Conservation (phyloP, 2,888 invertebrate genomes). For the Thyatira batis region DNA sequence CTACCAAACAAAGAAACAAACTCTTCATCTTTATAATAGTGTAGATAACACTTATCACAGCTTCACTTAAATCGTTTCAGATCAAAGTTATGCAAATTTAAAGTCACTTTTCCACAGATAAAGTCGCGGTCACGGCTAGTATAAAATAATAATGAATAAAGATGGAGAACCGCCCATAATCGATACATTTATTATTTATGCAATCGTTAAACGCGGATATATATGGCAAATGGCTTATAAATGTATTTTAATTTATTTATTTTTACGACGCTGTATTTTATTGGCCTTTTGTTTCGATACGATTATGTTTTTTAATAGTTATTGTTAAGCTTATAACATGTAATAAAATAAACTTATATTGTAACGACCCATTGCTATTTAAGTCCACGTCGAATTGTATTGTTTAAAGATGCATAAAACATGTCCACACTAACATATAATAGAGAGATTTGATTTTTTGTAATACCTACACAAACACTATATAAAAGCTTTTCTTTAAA, state of each 20-base stretch:
- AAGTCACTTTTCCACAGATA: too few species aligned
- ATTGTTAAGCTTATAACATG: not conserved
- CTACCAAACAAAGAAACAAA: too few species aligned
- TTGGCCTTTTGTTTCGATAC: not conserved
- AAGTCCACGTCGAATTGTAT: not conserved
- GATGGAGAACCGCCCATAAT: conserved; percentile 22
- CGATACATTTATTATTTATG: conserved; percentile 30
- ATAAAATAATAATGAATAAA: conserved; percentile 42
- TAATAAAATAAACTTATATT: too few species aligned
- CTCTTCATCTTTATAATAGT: too few species aligned
- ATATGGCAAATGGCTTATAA: not conserved
- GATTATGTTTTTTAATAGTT: not conserved
- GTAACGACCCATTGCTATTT: not conserved
- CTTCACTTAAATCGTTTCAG: too few species aligned
- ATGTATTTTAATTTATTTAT: conserved; percentile 5
- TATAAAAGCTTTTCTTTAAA: too few species aligned
- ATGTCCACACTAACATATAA: too few species aligned
- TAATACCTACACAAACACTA: too few species aligned
- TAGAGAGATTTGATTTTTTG: too few species aligned
- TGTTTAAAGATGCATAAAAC: not conserved
- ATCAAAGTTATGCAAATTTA: too few species aligned
- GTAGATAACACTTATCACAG: too few species aligned
- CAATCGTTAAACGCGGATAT: conserved; percentile 9
- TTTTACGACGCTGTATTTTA: conserved; percentile 7
- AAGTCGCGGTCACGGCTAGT: too few species aligned